Conservation (phyloP, 1,140 invertebrate genomes). For the Patella vulgata region DNA sequence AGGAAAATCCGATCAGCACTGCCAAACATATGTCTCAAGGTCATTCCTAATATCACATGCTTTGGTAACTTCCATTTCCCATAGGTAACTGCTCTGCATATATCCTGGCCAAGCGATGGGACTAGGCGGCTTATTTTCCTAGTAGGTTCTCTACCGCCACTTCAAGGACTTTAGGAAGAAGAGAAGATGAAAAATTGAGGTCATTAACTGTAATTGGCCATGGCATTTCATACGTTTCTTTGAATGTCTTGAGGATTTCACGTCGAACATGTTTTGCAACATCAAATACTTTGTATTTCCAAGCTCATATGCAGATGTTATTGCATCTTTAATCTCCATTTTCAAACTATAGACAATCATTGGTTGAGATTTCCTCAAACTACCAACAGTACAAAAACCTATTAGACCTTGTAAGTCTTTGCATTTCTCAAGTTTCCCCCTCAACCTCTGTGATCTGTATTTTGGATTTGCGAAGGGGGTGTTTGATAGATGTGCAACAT, state of each 20-base stretch:
- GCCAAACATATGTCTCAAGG: constrained; percentile 27
- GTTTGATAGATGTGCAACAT: no score
- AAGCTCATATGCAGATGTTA: constrained; percentile 4
- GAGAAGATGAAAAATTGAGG: neutral
- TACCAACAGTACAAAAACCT: no score
- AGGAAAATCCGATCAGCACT: constrained; percentile 20
- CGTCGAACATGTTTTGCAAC: constrained; percentile 3
- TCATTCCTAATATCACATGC: constrained; percentile 25
- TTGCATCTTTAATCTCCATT: neutral
- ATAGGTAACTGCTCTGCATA: constrained; percentile 26
- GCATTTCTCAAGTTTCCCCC: no score
- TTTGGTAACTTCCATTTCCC: constrained; percentile 39
- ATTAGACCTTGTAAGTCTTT: no score
- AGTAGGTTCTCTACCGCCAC: no score
- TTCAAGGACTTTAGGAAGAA: neutral
- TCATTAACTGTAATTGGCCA: constrained; percentile 18
- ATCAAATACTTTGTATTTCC: neutral
- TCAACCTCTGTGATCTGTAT: no score
- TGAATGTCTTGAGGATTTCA: constrained; percentile 13
- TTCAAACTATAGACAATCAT: constrained; percentile 6
- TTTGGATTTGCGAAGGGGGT: no score
- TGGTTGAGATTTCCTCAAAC: neutral
- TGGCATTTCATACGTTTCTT: constrained; percentile 8
- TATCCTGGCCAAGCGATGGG: constrained; percentile 21
- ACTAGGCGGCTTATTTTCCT: constrained; percentile 3